These are phyloP conservation scores for Sterrhoptilus dennistouni DNA, from an alignment of 2,113 vertebrate genomes.

Conservation along the genomic window DNA sequence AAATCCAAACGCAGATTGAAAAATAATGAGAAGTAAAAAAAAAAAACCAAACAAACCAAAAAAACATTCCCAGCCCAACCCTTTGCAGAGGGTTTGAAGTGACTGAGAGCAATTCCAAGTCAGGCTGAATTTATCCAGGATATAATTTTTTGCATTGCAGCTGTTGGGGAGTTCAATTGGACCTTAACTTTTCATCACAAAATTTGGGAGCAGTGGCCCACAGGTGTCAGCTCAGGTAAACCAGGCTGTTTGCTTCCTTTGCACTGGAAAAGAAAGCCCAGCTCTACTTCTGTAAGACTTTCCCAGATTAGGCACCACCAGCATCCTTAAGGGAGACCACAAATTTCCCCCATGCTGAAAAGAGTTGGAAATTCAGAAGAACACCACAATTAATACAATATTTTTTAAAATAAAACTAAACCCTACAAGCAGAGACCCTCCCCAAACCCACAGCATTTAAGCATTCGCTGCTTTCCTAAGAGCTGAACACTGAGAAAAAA, in stretches of 20 bases:
- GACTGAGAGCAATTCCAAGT: background rate
- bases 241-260: background rate
- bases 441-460: background rate
- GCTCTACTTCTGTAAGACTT: background rate
- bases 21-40: background rate
- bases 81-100: background rate
- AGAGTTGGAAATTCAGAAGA: background rate
- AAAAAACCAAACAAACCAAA: background rate
- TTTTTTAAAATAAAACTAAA: background rate
- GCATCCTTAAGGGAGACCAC: fast-evolving
- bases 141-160: background rate
- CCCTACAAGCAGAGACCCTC: background rate
- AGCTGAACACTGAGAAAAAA: background rate
- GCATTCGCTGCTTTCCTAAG: fast-evolving
- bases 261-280: background rate
- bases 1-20: background rate
- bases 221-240: background rate
- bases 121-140: background rate
- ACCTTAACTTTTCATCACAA: background rate
- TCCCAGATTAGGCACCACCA: background rate
- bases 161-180: background rate
- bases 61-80: background rate
- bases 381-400: background rate
- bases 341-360: background rate
- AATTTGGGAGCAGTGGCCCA: background rate